Conservation (phyloP, 2,888 invertebrate genomes). For the Plebejus argus region DNA sequence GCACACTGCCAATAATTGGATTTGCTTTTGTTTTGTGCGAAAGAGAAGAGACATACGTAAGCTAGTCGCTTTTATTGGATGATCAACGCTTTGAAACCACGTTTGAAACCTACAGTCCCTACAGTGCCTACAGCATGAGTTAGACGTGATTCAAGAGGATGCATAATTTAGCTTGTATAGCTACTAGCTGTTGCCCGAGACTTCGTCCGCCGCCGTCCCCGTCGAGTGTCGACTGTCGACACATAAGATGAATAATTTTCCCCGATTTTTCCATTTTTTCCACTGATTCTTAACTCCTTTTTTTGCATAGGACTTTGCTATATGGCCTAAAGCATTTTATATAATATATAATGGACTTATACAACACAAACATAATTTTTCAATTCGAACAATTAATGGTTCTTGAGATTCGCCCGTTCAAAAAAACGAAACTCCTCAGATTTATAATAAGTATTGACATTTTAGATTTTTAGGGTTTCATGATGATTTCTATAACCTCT, state of each 20-base stretch:
- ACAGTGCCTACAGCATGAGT: not conserved
- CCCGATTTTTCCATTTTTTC: not conserved
- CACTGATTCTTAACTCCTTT: too few relatives aligned
- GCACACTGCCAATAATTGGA: conserved; percentile 18
- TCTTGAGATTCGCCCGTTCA: too few relatives aligned
- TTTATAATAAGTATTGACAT: too few relatives aligned
- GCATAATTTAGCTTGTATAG: not conserved
- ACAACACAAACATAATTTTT: too few relatives aligned
- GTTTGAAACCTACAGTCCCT: too few relatives aligned
- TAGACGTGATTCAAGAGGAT: not conserved
- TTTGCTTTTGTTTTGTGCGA: conserved; percentile 12
- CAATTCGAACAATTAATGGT: too few relatives aligned
- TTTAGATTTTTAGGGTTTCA: not conserved
- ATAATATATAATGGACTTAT: too few relatives aligned
- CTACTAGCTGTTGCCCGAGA: not conserved
- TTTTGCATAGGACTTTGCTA: too few relatives aligned
- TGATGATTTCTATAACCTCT: conserved; percentile 20
- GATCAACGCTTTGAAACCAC: conserved; percentile 4
- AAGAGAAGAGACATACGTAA: conserved; percentile 1
- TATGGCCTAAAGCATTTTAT: too few relatives aligned
- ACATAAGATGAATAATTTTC: not conserved
- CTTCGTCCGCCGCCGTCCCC: too few relatives aligned
- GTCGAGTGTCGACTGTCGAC: too few relatives aligned
- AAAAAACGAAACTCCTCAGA: too few relatives aligned
- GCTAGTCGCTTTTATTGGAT: not conserved